Percentiles rank a stretch among this genome's conserved stretches.
phyloP scores from a whole-genome alignment of 1,140 invertebrate genomes.

The Trinorchestia longiramus region DNA sequence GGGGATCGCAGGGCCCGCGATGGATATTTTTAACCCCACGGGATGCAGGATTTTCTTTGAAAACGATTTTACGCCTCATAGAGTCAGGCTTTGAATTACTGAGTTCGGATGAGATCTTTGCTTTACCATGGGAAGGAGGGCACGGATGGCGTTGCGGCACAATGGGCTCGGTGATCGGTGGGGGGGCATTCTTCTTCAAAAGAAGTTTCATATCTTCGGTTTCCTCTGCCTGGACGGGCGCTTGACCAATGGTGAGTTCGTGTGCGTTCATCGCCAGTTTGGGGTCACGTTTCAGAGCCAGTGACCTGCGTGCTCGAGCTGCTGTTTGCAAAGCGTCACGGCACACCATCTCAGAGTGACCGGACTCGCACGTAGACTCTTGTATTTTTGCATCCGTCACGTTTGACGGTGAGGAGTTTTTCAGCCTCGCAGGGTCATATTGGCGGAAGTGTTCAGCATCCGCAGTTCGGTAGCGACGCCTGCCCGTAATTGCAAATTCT shows the following conservation, averaged over 20 bases:
- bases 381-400: not conserved
- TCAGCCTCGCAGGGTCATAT: not conserved
- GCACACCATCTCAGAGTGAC: not conserved
- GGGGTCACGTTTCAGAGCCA: not conserved
- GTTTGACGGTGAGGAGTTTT: not conserved
- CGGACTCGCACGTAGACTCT: too few species aligned
- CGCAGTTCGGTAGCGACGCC: not conserved
- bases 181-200: not conserved
- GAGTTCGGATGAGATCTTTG: not conserved
- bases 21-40: not conserved
- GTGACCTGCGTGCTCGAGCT: not conserved
- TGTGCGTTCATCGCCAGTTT: not conserved
- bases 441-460: slow-evolving; percentile 8
- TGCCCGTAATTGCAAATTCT: not conserved
- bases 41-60: not conserved
- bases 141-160: not conserved
- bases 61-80: not conserved
- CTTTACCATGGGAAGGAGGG: not conserved
- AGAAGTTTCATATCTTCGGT: not conserved
- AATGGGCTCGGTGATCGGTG: not conserved
- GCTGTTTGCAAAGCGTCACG: not conserved
- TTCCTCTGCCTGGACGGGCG: not conserved
- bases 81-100: not conserved
- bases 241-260: not conserved
- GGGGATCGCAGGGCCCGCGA: not conserved